phyloP scores from a whole-genome alignment of 1,140 invertebrate genomes.

The Wasmannia auropunctata region DNA sequence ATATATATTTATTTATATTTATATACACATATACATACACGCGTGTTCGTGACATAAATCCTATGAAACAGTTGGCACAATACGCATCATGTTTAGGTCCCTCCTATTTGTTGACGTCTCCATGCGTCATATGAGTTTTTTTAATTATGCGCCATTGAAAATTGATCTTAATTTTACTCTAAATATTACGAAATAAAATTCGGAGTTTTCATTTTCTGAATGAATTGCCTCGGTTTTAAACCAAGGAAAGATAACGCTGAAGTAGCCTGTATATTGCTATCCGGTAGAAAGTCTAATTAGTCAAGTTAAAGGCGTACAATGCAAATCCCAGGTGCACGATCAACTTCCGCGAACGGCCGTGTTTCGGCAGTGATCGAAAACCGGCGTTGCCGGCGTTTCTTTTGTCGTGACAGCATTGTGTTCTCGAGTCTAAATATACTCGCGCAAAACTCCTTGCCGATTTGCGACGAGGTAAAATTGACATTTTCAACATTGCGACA shows the following conservation, averaged over 20 bases:
- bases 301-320: not conserved
- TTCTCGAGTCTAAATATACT: not conserved
- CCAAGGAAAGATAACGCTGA: not conserved
- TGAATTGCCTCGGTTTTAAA: not conserved
- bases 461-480: not conserved
- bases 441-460: not conserved
- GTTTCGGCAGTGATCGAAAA: constrained; percentile 6
- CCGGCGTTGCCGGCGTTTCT: constrained; percentile 12
- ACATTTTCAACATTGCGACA: not conserved
- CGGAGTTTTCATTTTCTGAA: not conserved
- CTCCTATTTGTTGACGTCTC: not conserved
- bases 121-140: not conserved
- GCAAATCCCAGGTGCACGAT: not conserved
- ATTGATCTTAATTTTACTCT: not conserved
- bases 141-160: not conserved
- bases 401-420: constrained; percentile 22
- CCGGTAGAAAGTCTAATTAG: not conserved
- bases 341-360: not conserved
- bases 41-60: not conserved
- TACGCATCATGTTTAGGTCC: not conserved
- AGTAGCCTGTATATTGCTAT: not conserved
- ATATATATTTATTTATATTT: too few relatives aligned
- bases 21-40: too few relatives aligned
- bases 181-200: not conserved
- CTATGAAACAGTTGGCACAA: not conserved